Base-by-base conservation (phyloP, 2,888 invertebrate species). In the Lymantria dispar region DNA sequence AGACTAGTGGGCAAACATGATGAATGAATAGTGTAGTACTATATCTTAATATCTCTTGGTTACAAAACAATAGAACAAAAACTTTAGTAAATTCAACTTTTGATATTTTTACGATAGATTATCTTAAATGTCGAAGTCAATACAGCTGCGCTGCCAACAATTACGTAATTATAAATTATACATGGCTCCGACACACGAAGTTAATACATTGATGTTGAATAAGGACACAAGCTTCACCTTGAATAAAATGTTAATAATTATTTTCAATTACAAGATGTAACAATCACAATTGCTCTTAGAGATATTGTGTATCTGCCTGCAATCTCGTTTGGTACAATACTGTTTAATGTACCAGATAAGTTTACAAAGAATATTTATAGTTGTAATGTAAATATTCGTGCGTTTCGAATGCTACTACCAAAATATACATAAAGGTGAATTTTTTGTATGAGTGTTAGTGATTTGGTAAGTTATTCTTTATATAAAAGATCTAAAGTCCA, bases 141-240 rank as follows among this genome's bases (percentile, higher is more conserved):
- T 47, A 39, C 47, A 48, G 48, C 58, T 50, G 52, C 43, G 62
- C 41, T 50, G 45, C 48, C 45, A 46, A 48, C 41, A 43, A 55
- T 61, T 62, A 62, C 60, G 59, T 60, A 70, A 75, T 73, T 71
- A 70, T 44, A 65, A 70, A 74, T 74, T 68, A 63, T 66, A 66
- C 64, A 70, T 63, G 63, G 65, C 56, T 59, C 56, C 52, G 64
- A 67, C 63, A 56, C 56, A 64, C 68, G 56, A 55, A 50, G 75
- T 49, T 53, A 66, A 64, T 68, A 56, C 64, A 59, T 63, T 54
- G 54, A 49, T 52, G 56, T 56, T 62, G 60, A 62, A 63, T 72
- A 71, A 79, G 75, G 78, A 78, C 78, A 68, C 55, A 52, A 53
- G 33, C 50, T 54, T 71, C 57, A 69, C 78, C 80, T 79, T 79